These are phyloP conservation scores for Podarcis lilfordi DNA, from an alignment of 2,797 vertebrate genomes.

Conservation along the genomic window DNA sequence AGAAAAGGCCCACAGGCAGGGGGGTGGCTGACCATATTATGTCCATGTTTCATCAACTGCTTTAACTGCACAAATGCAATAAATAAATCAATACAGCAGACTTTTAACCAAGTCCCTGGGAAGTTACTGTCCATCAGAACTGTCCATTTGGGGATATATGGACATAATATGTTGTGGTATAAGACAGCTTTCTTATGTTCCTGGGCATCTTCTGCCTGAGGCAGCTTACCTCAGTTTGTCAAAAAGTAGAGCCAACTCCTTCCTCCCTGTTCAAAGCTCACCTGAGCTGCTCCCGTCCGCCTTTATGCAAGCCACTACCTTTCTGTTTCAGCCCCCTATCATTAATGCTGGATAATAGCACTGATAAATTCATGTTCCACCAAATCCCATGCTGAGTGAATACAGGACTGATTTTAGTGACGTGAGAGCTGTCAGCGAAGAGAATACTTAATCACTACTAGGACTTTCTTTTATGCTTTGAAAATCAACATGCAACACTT, in stretches of 20 bases:
- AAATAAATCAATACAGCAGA: background rate
- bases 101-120: background rate
- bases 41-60: too few species aligned
- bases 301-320: background rate
- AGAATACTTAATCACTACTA: background rate
- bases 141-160: background rate
- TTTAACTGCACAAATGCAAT: background rate
- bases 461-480: background rate
- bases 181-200: background rate
- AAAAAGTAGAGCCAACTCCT: background rate
- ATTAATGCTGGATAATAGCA: background rate
- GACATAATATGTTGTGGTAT: background rate
- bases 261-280: background rate
- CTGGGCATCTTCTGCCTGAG: background rate
- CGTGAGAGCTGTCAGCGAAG: background rate
- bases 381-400: background rate
- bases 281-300: background rate
- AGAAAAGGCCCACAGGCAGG: too few species aligned
- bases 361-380: background rate
- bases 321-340: background rate
- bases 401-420: background rate
- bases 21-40: too few species aligned
- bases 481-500: background rate
- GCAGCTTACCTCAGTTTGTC: too few species aligned
- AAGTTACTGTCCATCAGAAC: background rate